Evolutionary conservation across 2,797 vertebrate genomes (phyloP).

Genomic region (Clarias platycephalus): DNA sequence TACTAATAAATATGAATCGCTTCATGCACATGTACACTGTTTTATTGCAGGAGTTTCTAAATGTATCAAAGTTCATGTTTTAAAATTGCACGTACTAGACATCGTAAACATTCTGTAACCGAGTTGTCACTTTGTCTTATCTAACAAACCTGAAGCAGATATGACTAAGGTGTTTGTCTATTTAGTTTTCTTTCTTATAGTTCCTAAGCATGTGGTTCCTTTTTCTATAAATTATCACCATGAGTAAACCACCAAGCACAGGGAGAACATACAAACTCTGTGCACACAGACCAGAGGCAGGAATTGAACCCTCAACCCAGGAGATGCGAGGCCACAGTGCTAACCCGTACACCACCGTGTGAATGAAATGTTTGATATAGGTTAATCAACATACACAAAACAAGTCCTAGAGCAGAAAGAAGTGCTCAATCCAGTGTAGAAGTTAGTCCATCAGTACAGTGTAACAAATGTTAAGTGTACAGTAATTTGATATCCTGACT

Average conservation of each 20-base stretch:
- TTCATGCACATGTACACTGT: slow-evolving; percentile 29
- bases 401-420: background rate
- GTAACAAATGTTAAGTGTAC: background rate
- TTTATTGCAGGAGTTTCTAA: slow-evolving; percentile 35
- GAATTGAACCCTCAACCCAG: no score
- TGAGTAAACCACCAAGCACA: no score
- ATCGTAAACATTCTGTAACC: background rate
- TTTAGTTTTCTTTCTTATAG: background rate
- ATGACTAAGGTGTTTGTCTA: background rate
- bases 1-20: slow-evolving; percentile 1
- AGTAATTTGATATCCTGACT: slow-evolving; percentile 9
- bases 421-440: background rate
- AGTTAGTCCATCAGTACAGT: background rate
- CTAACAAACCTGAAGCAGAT: slow-evolving; percentile 8
- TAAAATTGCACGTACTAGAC: background rate
- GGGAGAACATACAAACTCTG: no score
- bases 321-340: no score
- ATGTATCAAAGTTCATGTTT: slow-evolving; percentile 30
- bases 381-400: background rate
- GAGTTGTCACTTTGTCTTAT: background rate
- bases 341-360: no score
- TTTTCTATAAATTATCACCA: background rate
- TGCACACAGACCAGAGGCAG: no score
- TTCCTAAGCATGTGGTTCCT: background rate
- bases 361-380: background rate